These are phyloP conservation scores for Callocephalon fimbriatum DNA, from an alignment of 2,113 vertebrate species.

Conservation along the genomic window DNA sequence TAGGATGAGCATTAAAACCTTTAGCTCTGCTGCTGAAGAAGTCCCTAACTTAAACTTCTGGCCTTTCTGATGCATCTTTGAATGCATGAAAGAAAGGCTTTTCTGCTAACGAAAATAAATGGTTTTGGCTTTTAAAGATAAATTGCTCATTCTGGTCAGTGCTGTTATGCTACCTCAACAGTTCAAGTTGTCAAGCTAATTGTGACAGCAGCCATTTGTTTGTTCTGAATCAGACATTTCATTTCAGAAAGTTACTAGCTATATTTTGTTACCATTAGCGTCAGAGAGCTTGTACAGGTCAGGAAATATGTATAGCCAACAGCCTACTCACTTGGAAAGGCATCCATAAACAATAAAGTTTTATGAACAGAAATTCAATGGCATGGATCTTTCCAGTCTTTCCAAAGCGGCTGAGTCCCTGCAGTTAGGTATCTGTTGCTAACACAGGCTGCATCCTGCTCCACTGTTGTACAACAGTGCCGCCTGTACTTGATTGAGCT, in stretches of 20 bases:
- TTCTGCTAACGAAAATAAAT: neutral
- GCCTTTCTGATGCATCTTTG: neutral
- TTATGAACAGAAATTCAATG: conserved; percentile 36
- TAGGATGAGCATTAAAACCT: neutral
- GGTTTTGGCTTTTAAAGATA: neutral
- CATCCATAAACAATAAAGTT: neutral
- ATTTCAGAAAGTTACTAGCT: neutral
- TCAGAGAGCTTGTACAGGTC: neutral
- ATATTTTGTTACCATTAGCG: conserved; percentile 12
- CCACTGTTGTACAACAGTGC: neutral
- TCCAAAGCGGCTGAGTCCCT: neutral
- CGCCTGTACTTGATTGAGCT: neutral
- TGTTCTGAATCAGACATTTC: neutral
- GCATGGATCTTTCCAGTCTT: conserved; percentile 9
- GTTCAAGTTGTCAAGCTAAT: neutral
- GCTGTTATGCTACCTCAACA: neutral
- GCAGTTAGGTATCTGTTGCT: neutral
- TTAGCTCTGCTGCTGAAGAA: neutral
- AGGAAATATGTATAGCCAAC: neutral
- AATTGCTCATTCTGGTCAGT: neutral
- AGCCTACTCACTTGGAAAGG: conserved; percentile 57
- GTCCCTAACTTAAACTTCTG: neutral
- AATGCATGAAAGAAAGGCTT: neutral
- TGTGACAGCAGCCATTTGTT: neutral
- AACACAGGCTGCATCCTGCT: neutral